Evolutionary conservation across 1,140 invertebrate species (phyloP).

Genomic region (Heliconius hewitsoni): DNA sequence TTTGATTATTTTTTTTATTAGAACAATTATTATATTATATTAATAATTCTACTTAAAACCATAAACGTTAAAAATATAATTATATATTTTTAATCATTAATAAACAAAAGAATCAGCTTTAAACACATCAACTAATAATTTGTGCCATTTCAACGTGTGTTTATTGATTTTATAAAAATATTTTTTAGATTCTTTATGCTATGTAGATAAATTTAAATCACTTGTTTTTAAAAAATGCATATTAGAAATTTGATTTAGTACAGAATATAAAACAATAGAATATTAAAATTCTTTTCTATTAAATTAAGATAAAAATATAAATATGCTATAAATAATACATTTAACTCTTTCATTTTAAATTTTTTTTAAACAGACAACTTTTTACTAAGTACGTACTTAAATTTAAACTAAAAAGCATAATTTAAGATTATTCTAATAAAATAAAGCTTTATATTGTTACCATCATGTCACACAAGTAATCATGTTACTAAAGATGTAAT

Average conservation of each 20-base stretch:
- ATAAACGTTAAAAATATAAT: not conserved
- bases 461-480: not conserved
- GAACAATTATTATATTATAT: not conserved
- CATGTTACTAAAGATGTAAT: constrained; percentile 8
- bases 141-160: constrained; percentile 30
- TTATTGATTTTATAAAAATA: not conserved
- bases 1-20: not conserved
- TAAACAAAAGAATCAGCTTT: constrained; percentile 24
- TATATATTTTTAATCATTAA: not conserved
- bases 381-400: not conserved
- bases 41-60: not conserved
- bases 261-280: too few species aligned
- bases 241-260: too few species aligned
- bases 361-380: not conserved
- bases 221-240: too few species aligned
- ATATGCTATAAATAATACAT: too few species aligned
- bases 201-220: not conserved
- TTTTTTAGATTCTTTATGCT: not conserved
- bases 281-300: too few species aligned
- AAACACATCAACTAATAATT: constrained; percentile 26
- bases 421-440: not conserved
- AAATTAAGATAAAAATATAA: too few species aligned
- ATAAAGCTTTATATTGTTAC: not conserved
- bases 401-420: not conserved
- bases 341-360: too few species aligned